Evolutionary conservation across 2,113 vertebrate genomes (phyloP).

Genomic region (Forbesichthys papilliferus): DNA sequence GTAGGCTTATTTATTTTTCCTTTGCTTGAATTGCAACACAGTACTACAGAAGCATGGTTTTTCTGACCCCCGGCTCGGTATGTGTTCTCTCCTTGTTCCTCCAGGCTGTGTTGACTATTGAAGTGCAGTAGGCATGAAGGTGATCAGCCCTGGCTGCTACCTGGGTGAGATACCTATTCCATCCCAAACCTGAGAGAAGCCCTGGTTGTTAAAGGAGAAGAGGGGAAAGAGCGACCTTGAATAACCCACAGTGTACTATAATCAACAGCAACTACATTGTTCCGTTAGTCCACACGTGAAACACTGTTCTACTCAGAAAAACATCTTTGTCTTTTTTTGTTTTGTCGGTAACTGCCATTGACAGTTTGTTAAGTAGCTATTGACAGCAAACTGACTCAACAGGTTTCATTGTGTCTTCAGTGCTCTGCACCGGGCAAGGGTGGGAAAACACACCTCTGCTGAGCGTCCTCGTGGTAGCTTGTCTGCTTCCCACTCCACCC

Average conservation of each 20-base stretch:
- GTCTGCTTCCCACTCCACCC: constrained; percentile 27
- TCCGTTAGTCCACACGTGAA: constrained; percentile 14
- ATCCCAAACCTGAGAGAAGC: constrained; percentile 51
- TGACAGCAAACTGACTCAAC: constrained; percentile 21
- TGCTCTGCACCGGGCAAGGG: constrained; percentile 5
- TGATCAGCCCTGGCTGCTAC: constrained; percentile 52
- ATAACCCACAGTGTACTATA: constrained; percentile 24
- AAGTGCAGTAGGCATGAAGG: constrained; percentile 60
- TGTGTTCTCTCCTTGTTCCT: constrained; percentile 26
- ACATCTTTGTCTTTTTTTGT: not conserved
- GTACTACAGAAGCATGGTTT: not conserved
- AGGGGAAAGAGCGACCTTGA: constrained; percentile 8
- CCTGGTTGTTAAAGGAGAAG: constrained; percentile 23
- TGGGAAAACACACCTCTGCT: constrained; percentile 6
- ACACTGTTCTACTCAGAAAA: constrained; percentile 28
- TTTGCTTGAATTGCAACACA: not conserved
- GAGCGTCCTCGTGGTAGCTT: constrained; percentile 1
- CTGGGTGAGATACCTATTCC: constrained; percentile 63
- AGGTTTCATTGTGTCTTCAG: constrained; percentile 18
- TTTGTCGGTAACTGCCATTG: not conserved
- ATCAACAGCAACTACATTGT: constrained; percentile 11
- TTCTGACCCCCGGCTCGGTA: constrained; percentile 15
- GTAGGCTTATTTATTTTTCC: not conserved
- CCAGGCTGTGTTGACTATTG: constrained; percentile 62
- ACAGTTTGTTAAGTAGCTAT: constrained; percentile 7